phyloP scores from a whole-genome alignment of 37 sponge, comb jelly and placozoan genomes.

The Beroe forskalii region DNA sequence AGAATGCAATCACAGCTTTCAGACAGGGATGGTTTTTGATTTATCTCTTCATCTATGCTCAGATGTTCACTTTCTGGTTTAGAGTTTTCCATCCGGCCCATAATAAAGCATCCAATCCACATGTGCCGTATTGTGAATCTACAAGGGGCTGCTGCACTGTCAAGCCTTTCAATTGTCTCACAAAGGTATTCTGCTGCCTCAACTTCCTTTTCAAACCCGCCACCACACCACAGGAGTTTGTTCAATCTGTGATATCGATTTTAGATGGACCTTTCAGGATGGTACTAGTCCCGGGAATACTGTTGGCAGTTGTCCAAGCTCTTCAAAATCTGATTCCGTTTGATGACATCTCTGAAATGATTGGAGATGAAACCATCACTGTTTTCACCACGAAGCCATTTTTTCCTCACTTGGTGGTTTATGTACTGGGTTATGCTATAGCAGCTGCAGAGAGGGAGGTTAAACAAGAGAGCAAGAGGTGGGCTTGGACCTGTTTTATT shows the following conservation, averaged over 20 bases:
- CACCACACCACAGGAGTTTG: background rate
- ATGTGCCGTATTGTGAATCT: background rate
- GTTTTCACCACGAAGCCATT: background rate
- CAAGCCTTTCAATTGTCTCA: background rate
- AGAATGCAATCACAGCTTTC: background rate
- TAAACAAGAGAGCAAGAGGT: background rate
- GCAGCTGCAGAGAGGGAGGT: background rate
- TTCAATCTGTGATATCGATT: background rate
- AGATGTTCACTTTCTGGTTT: background rate
- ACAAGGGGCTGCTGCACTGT: background rate
- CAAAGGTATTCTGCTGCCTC: background rate
- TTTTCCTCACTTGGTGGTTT: background rate
- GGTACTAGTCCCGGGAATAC: background rate
- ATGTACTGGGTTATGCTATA: background rate
- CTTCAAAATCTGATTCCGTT: background rate
- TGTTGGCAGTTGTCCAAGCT: background rate
- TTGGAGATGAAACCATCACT: too few species aligned
- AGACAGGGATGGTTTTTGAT: background rate
- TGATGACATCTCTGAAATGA: too few species aligned
- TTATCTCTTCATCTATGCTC: background rate
- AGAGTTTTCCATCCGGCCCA: background rate
- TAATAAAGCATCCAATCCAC: background rate
- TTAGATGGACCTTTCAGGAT: slow-evolving; percentile 18
- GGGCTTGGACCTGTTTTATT: background rate
- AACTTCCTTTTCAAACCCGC: background rate